Evolutionary conservation across 2,888 invertebrate genomes (phyloP), one percentile per base, ranked within the genome.

Genomic region (Heliconius ethilla): DNA sequence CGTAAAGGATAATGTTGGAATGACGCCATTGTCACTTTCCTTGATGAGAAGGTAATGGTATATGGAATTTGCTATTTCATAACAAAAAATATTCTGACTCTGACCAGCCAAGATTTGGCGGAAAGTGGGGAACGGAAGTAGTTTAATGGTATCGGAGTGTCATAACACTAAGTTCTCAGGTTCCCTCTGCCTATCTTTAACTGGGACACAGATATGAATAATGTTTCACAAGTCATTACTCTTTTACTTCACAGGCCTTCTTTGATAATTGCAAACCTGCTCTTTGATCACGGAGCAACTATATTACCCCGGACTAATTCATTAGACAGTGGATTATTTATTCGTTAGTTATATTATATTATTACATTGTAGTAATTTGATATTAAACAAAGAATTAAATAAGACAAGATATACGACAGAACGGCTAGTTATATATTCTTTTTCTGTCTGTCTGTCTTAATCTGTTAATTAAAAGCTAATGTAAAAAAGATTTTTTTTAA

Each of bases 11-110:
- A 86, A 89, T 63, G 85, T 94, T 55, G 92, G 91, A 40, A 90
- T 93, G 89, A 93, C 94, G n/a, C 93, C 95, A 6, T 87, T 95
- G 10, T 92, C 91, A 1, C 82, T 91, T 69, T 89, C 91, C 85
- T 81, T 93, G 33, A 89, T 94, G 88, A 91, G 94, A 85, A 90
- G 89, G 93, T 92, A 82, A 63, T 66, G 25, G 27, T 77, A 6
- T 69, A 18, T 13, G 55, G n/a, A 33, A 1, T 59, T 62, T 88
- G 87, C 67, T 83, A 92, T 91, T 59, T 65, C 0, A 27, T 33
- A 45, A 18, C n/a, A 45, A 27, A 63, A 15, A 63, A 15, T 27
- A 7, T 2, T 51, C 22, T 51, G 18, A 22, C 9, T 51, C 22
- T 51, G 18, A 22, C 9, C 51, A 51, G 18, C 18, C 51, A 51